phyloP scores from a whole-genome alignment of 1,140 invertebrate species.

The Liolophura sinensis region DNA sequence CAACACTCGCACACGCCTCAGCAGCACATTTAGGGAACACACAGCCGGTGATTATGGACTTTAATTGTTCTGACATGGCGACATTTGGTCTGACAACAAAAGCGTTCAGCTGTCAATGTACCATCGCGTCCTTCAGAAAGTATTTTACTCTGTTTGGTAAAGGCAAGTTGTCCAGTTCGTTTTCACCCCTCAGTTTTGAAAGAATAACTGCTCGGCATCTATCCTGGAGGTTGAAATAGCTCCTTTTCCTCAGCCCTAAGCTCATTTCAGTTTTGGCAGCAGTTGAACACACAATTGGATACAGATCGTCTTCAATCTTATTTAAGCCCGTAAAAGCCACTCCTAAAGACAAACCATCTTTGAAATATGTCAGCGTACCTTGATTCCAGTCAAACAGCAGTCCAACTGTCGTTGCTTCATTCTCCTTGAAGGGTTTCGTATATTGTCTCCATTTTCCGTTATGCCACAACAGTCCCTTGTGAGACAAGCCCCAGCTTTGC shows the following conservation, averaged over 20 bases:
- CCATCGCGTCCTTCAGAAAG: slow-evolving; percentile 39
- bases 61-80: no score
- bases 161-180: slow-evolving; percentile 39
- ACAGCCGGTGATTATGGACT: no score
- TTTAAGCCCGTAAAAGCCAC: slow-evolving; percentile 63
- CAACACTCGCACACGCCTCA: no score
- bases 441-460: slow-evolving; percentile 65
- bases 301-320: slow-evolving; percentile 61
- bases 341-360: slow-evolving; percentile 70
- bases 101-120: no score
- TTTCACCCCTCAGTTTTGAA: slow-evolving; percentile 25
- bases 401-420: slow-evolving; percentile 70
- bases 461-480: slow-evolving; percentile 76
- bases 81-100: no score
- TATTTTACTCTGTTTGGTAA: slow-evolving; percentile 50
- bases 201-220: slow-evolving; percentile 54
- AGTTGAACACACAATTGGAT: slow-evolving; percentile 73
- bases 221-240: slow-evolving; percentile 72
- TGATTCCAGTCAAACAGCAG: slow-evolving; percentile 70
- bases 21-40: no score
- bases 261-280: slow-evolving; percentile 78
- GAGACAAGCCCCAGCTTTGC: slow-evolving; percentile 74
- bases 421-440: slow-evolving; percentile 72
- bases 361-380: slow-evolving; percentile 75
- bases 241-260: slow-evolving; percentile 63